Conservation (phyloP, 37 sponge, comb jelly and placozoan genomes). For the Tethya wilhelma region DNA sequence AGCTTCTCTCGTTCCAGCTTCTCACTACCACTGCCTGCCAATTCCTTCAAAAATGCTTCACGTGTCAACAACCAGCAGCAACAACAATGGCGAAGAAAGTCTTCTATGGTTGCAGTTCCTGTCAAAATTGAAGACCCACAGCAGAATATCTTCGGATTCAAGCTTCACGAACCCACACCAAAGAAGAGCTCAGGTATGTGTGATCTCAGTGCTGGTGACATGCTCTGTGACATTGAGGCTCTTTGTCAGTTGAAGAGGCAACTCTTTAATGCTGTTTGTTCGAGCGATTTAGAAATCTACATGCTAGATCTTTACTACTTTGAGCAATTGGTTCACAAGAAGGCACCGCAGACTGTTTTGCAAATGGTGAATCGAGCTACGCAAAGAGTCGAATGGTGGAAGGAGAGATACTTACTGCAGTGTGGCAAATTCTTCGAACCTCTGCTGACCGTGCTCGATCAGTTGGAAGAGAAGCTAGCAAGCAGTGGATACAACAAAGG, state of each 20-base stretch:
- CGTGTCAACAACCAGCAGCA: not conserved
- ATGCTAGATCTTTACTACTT: not conserved
- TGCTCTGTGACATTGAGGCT: conserved; percentile 17
- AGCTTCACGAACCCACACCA: conserved; percentile 5
- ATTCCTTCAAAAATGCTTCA: not conserved
- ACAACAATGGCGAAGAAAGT: too few species aligned
- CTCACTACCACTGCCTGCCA: not conserved
- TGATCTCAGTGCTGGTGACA: conserved; percentile 11
- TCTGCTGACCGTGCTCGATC: not conserved
- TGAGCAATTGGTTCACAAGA: conserved; percentile 3
- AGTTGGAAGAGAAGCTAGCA: not conserved
- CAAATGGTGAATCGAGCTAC: not conserved
- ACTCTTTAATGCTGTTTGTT: conserved; percentile 26
- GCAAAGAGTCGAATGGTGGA: conserved; percentile 2
- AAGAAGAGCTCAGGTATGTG: not conserved
- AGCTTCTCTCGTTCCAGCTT: too few species aligned
- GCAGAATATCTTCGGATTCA: not conserved
- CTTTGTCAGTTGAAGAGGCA: conserved; percentile 13
- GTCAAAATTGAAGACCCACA: too few species aligned
- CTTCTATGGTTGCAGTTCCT: too few species aligned
- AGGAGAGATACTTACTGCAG: not conserved
- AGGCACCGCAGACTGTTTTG: not conserved
- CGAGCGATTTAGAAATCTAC: not conserved
- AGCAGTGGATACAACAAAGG: not conserved
- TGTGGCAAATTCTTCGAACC: conserved; percentile 15